Conservation (phyloP, 2,888 invertebrate species). For the Pseudoips prasinana region DNA sequence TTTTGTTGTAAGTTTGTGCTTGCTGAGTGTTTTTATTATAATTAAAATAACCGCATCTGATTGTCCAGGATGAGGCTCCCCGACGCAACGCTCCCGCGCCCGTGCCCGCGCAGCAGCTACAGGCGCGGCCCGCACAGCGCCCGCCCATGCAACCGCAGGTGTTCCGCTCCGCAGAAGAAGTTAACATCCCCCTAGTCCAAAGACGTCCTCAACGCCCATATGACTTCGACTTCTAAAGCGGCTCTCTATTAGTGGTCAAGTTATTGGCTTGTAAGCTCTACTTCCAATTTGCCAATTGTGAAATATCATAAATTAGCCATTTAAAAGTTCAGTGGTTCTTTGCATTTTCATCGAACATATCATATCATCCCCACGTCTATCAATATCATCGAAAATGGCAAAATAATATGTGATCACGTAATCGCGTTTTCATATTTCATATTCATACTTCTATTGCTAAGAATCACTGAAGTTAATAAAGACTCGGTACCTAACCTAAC, state of each 20-base stretch:
- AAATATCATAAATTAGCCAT: slow-evolving; percentile 11
- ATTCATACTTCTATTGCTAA: slow-evolving; percentile 3
- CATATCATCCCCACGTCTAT: too few relatives aligned
- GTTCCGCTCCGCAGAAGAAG: slow-evolving; percentile 92
- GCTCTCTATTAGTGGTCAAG: slow-evolving; percentile 6
- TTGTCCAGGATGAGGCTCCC: slow-evolving; percentile 50
- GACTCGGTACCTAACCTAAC: too few relatives aligned
- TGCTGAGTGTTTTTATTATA: too few relatives aligned
- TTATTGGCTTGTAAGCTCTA: neutral
- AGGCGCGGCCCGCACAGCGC: slow-evolving; percentile 44
- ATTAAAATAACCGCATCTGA: too few relatives aligned
- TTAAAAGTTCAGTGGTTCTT: slow-evolving; percentile 12
- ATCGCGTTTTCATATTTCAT: too few relatives aligned
- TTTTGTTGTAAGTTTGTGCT: too few relatives aligned
- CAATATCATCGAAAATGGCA: too few relatives aligned
- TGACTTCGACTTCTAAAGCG: slow-evolving; percentile 67
- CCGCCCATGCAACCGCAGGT: slow-evolving; percentile 80
- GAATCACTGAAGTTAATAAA: slow-evolving; percentile 15
- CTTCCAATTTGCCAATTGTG: slow-evolving; percentile 1
- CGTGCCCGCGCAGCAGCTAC: slow-evolving; percentile 33
- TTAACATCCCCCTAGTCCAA: slow-evolving; percentile 92
- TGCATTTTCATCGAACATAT: neutral
- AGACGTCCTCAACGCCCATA: slow-evolving; percentile 85
- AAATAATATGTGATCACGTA: too few relatives aligned
- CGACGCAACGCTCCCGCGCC: slow-evolving; percentile 49